Percentiles rank a stretch among this genome's conserved stretches.
phyloP scores from a whole-genome alignment of 1,140 invertebrate species.

The Aphidius gifuensis region DNA sequence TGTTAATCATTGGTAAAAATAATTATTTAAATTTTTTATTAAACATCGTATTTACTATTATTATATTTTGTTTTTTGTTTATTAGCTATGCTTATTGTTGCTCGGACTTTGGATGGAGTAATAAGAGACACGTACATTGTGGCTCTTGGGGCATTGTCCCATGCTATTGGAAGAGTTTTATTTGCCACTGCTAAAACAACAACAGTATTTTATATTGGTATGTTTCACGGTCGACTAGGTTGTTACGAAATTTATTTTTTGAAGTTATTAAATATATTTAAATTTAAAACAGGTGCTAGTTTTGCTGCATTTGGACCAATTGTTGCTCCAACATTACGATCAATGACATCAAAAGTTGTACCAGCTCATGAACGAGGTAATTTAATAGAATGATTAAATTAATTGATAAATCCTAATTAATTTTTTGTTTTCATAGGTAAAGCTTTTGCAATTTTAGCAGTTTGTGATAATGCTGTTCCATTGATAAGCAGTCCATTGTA shows the following conservation, averaged over 20 bases:
- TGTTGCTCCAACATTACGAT: conserved; percentile 70
- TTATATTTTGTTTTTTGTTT: neutral
- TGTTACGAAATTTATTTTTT: conserved; percentile 1
- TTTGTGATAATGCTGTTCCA: conserved; percentile 73
- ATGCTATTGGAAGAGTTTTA: conserved; percentile 65
- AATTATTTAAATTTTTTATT: conserved; percentile 16
- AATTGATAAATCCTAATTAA: neutral
- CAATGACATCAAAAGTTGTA: conserved; percentile 72
- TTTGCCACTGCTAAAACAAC: conserved; percentile 59
- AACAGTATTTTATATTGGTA: conserved; percentile 63
- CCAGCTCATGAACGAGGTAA: conserved; percentile 65
- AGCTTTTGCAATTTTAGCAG: conserved; percentile 69
- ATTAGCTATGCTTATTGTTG: conserved; percentile 63
- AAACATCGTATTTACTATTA: too few relatives aligned
- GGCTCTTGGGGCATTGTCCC: conserved; percentile 65
- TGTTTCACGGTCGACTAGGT: conserved; percentile 21
- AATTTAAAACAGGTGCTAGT: conserved; percentile 54
- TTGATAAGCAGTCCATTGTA: conserved; percentile 68
- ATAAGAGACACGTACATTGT: conserved; percentile 70
- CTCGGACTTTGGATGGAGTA: conserved; percentile 66
- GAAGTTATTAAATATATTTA: conserved; percentile 2
- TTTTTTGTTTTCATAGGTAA: conserved; percentile 58
- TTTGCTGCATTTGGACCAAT: conserved; percentile 69
- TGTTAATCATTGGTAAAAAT: conserved; percentile 60
- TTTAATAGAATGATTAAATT: neutral